A percentile compares a stretch with the other conserved stretches of the same genome.
Conservation (phyloP, 30 jellyfish, hydroid and myxozoan species). For the Nemopilema nomurai region DNA sequence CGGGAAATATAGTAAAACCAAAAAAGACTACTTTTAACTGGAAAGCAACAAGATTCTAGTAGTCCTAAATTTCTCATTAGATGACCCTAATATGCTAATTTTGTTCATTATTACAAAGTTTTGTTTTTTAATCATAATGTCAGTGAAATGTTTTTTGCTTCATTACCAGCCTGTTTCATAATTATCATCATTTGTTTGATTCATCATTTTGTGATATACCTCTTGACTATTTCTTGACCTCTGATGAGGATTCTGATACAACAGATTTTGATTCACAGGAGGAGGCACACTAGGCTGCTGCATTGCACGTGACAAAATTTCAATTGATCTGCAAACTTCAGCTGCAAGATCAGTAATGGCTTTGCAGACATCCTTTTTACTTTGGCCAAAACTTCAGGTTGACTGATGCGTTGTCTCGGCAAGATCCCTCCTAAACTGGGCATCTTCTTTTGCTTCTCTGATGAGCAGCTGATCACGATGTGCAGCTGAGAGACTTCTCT, state of each 20-base stretch:
- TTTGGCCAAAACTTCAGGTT: slow-evolving; percentile 39
- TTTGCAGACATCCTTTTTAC: slow-evolving; percentile 42
- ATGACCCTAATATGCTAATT: no score
- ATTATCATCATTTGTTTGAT: slow-evolving; percentile 1
- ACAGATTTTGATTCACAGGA: slow-evolving; percentile 60
- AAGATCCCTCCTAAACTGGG: slow-evolving; percentile 55
- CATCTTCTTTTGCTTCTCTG: slow-evolving; percentile 55
- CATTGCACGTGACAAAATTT: slow-evolving; percentile 53
- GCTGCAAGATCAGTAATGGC: slow-evolving; percentile 56
- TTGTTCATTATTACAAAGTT: no score
- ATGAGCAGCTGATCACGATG: slow-evolving; percentile 36
- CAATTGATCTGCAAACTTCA: slow-evolving; percentile 60
- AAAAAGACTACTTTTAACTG: no score
- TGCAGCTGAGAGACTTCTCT: slow-evolving; percentile 39
- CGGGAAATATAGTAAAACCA: no score
- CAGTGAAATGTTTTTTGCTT: neutral
- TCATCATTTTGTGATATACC: neutral
- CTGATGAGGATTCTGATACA: slow-evolving; percentile 25
- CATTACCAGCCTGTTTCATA: slow-evolving; percentile 20
- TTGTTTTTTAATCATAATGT: neutral
- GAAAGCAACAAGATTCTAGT: no score
- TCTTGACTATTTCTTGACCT: slow-evolving; percentile 17
- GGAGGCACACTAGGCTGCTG: slow-evolving; percentile 35
- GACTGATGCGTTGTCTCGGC: slow-evolving; percentile 53
- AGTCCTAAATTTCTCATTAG: no score